Evolutionary conservation across 2,113 vertebrate species (phyloP).

Genomic region (Cyprinodon tularosa): DNA sequence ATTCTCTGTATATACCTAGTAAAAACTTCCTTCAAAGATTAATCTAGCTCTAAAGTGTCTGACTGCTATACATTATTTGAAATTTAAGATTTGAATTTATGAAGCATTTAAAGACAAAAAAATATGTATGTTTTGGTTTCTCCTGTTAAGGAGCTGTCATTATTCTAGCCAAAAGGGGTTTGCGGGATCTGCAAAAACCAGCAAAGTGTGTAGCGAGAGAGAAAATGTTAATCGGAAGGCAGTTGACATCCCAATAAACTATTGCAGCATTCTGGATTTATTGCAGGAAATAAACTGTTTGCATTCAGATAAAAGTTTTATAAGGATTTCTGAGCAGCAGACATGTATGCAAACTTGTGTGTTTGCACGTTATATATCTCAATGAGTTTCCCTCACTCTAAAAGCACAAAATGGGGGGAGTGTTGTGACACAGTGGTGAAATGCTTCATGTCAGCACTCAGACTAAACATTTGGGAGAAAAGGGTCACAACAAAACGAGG

Average conservation of each 20-base stretch:
- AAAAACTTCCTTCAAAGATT: background rate
- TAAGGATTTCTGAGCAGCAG: conserved; percentile 3
- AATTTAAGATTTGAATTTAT: background rate
- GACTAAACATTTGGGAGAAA: conserved; percentile 53
- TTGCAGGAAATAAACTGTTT: background rate
- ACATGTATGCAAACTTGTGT: conserved; percentile 5
- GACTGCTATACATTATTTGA: background rate
- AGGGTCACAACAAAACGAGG: conserved; percentile 43
- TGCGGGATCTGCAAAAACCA: background rate
- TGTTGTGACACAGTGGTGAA: conserved; percentile 36
- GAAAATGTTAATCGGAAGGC: conserved; percentile 1
- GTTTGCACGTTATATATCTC: conserved; percentile 8
- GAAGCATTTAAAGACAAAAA: background rate
- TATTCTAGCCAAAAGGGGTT: background rate
- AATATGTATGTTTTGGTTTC: background rate
- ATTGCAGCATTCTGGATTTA: background rate
- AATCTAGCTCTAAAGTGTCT: background rate
- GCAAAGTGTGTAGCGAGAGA: background rate
- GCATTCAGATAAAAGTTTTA: background rate
- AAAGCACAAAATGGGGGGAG: background rate
- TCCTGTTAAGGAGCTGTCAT: too few relatives aligned
- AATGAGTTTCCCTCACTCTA: background rate
- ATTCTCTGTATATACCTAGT: background rate
- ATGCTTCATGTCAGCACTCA: conserved; percentile 32
- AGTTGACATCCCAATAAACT: background rate